Evolutionary conservation across 2,888 invertebrate species (phyloP), one percentile per base, ranked within the genome.

Genomic region (Epinotia demarniana): DNA sequence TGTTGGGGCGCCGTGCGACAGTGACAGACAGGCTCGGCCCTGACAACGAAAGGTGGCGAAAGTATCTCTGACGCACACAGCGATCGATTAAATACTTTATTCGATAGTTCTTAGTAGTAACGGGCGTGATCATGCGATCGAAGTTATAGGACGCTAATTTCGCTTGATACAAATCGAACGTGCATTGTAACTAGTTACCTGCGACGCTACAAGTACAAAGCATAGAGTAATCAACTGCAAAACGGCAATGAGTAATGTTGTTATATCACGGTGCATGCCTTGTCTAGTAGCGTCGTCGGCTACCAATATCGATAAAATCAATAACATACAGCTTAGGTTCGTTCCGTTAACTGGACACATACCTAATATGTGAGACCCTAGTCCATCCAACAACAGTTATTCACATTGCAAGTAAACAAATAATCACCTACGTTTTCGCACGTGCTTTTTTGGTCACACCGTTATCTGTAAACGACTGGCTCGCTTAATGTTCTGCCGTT

Each of bases 31-130:
- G 82, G 79, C 83, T 81, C 86, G 87, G 86, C 90, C 90, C 86
- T 90, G 90, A 86, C 90, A 86, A 89, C 89, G 90, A 90, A 91
- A 91, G 86, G 89, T 87, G 89, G 92, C 91, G 92, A 92, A 92
- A 92, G 92, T 92, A 86, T 84, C 84, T 83, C 85, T 88, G 88
- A 89, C 89, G 88, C 85, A 85, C 57, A 64, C 78, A 81, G 80
- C 80, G 82, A 83, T 87, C 84, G 83, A 84, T 87, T 83, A 85
- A 83, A 81, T 64, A 84, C 81, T 83, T 81, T 81, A 83, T 82
- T 84, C 79, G 80, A 82, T 81, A 81, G 78, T 80, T 81, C 81
- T 72, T 77, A 27, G 23, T 39, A 80, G 77, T 64, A 61, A 75
- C 60, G 70, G 71, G 49, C 71, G 62, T 72, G 46, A 67, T 72